Evolutionary conservation across 2,113 vertebrate genomes (phyloP).

Genomic region (Coreoperca whiteheadi): DNA sequence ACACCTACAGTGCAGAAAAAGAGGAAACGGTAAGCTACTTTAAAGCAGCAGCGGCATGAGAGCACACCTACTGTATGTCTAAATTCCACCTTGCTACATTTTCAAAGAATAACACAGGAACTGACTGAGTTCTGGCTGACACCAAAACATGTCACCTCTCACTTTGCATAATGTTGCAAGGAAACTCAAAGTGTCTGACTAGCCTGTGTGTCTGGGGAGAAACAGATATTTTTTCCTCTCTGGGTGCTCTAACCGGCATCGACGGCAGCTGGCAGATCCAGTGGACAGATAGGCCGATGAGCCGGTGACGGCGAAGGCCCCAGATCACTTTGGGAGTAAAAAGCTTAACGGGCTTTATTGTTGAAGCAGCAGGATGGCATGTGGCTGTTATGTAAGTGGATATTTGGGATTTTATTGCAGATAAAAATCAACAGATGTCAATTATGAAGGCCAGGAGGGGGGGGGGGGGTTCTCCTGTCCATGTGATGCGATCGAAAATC

Average conservation of each 20-base stretch:
- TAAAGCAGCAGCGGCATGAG: background rate
- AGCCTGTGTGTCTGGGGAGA: background rate
- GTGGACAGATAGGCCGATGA: constrained; percentile 19
- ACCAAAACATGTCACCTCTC: constrained; percentile 29
- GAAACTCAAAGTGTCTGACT: background rate
- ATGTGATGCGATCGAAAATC: constrained; percentile 13
- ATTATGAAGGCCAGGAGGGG: constrained; percentile 13
- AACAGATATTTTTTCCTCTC: constrained; percentile 17
- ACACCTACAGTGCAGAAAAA: background rate
- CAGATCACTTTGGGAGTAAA: constrained; percentile 46
- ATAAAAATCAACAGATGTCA: constrained; percentile 59
- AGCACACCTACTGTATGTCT: background rate
- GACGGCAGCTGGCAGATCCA: constrained; percentile 44
- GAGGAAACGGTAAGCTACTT: background rate
- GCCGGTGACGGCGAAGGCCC: constrained; percentile 35
- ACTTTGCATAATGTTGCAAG: background rate
- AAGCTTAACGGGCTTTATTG: constrained; percentile 68
- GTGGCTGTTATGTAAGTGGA: constrained; percentile 68
- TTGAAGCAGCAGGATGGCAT: constrained; percentile 36
- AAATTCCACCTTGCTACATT: constrained; percentile 6
- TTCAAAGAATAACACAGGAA: constrained; percentile 64
- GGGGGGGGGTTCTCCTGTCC: background rate
- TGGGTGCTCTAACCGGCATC: constrained; percentile 17
- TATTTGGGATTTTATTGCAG: constrained; percentile 31
- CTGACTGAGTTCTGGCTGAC: constrained; percentile 16